Conservation (phyloP, 1,140 invertebrate species). For the Bombus haemorrhoidalis region DNA sequence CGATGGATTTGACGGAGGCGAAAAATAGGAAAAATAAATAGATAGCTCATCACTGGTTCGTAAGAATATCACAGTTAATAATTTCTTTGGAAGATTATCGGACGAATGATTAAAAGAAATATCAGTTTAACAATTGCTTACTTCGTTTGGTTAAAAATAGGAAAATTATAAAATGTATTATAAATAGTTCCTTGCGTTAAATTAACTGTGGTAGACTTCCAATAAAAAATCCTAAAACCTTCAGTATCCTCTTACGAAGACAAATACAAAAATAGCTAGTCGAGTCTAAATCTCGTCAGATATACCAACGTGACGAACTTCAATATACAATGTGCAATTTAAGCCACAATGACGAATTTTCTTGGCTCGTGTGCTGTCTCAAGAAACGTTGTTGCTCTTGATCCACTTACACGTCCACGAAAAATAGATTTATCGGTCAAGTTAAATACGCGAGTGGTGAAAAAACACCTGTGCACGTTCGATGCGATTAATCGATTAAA, state of each 20-base stretch:
- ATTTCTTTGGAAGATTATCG: too few relatives aligned
- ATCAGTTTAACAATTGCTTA: too few relatives aligned
- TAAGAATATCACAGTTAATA: too few relatives aligned
- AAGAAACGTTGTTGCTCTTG: slow-evolving; percentile 16
- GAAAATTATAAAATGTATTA: neutral
- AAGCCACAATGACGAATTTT: slow-evolving; percentile 8
- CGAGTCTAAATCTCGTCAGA: neutral
- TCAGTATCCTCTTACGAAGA: neutral
- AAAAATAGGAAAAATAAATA: too few relatives aligned
- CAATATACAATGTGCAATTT: slow-evolving; percentile 1
- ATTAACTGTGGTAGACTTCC: neutral
- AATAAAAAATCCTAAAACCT: neutral
- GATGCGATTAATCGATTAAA: neutral
- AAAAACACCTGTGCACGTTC: neutral
- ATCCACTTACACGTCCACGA: slow-evolving; percentile 21
- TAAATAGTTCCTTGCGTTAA: neutral
- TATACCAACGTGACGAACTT: neutral
- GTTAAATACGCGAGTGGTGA: neutral
- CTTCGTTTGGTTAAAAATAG: neutral
- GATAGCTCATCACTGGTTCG: too few relatives aligned
- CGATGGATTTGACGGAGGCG: too few relatives aligned
- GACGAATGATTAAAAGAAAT: too few relatives aligned
- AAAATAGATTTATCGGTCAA: slow-evolving; percentile 9
- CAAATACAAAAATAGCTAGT: neutral
- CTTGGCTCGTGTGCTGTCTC: slow-evolving; percentile 8